Evolutionary conservation across 2,888 invertebrate genomes (phyloP), one percentile per base, ranked within the genome.

Genomic region (Cecidostiba fungosa): DNA sequence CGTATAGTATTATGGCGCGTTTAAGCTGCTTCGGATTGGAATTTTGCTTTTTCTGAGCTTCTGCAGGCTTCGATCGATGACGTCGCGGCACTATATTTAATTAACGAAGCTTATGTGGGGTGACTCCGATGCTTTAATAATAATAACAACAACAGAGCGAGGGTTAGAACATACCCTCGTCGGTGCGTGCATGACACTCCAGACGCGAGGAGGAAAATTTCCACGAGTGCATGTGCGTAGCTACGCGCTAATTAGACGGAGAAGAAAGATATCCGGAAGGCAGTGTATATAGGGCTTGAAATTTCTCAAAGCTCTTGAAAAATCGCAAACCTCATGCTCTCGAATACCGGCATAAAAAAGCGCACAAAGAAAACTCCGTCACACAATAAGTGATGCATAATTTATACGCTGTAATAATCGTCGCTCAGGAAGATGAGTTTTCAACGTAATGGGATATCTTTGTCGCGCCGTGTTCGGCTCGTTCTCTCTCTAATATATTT

Each of bases 401-500:
- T 70, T 70, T 36, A 29, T 69, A 69, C n/a, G n/a, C n/a, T 3
- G 26, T n/a, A 4, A 16, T 16, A 43, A 19, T 19, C 54, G 3
- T n/a, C 3, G n/a, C 16, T 14, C 8, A n/a, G 23, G 47, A 66
- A 43, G 16, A 70, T 43, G 70, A 32, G 50, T 59, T 73, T n/a
- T 54, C 6, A 19, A 54, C 5, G n/a, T 10, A 16, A 19, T 5
- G 19, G 5, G 54, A 19, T 72, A 43, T 69, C 82, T 83, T 77
- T 77, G 70, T 32, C 59, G 43, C 59, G 84, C 79, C 79, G 66
- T 76, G 74, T 84, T 84, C 69, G 73, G 66, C 26, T 78, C 66
- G 78, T 70, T 79, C 84, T 79, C 32, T 69, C 1, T 43, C 6
- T 39, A 39, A 39, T 36, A 36, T n/a, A 32, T 32, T 32, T 32